Evolutionary conservation across 2,113 vertebrate species (phyloP).

Genomic region (Cricetomys ansorgei): DNA sequence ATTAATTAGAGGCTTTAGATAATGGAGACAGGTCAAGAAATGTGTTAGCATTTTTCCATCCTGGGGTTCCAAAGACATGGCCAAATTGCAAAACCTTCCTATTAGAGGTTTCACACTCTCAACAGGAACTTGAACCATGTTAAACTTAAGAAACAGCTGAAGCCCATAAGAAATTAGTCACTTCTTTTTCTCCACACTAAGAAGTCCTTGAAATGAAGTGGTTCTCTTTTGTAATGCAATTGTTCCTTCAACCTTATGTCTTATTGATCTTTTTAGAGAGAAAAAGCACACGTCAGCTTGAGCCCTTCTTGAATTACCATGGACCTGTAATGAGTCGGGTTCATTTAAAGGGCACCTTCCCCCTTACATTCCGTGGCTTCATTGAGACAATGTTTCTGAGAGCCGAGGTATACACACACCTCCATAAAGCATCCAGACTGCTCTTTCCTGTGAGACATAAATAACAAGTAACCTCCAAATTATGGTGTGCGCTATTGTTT

Average conservation of each 20-base stretch:
- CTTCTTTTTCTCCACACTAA: neutral
- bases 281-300: neutral
- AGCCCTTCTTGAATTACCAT: neutral
- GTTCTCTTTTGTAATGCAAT: neutral
- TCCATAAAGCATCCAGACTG: neutral
- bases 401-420: neutral
- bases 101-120: neutral
- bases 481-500: neutral
- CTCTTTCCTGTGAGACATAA: neutral
- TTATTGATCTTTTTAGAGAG: neutral
- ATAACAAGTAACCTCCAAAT: neutral
- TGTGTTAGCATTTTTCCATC: neutral
- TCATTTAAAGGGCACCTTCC: neutral
- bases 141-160: neutral
- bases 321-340: neutral
- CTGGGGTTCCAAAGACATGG: neutral
- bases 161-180: neutral
- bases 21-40: constrained; percentile 1
- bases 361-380: neutral
- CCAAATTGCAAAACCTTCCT: neutral
- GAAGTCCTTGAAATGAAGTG: neutral
- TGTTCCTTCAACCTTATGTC: neutral
- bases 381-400: neutral
- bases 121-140: neutral
- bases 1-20: neutral